Percentiles rank a stretch among this genome's conserved stretches.
These are phyloP conservation scores for Formica exsecta DNA, from an alignment of 1,140 invertebrate species.

Conservation along the genomic window DNA sequence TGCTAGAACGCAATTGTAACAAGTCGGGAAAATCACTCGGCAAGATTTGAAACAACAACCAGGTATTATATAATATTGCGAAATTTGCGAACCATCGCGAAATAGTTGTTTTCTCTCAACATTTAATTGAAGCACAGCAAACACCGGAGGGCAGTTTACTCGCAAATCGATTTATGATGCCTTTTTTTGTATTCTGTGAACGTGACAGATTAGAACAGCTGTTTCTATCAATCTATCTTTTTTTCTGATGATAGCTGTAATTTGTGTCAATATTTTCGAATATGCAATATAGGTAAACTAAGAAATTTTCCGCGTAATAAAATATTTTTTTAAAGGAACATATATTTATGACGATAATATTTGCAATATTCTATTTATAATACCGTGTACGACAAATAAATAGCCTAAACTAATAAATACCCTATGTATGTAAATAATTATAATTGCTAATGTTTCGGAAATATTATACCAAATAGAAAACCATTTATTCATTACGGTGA, in stretches of 20 bases:
- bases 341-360: neutral
- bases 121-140: conserved; percentile 34
- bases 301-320: neutral
- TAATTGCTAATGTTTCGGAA: neutral
- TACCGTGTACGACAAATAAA: neutral
- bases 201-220: neutral
- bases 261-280: neutral
- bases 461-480: conserved; percentile 11
- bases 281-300: neutral
- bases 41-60: conserved; percentile 11
- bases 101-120: conserved; percentile 14
- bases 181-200: neutral
- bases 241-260: neutral
- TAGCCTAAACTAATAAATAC: neutral
- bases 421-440: conserved; percentile 27
- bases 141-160: neutral
- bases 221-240: neutral
- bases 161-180: conserved; percentile 20
- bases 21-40: conserved; percentile 9
- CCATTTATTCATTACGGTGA: conserved; percentile 11
- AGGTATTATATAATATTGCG: conserved; percentile 4
- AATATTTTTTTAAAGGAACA: neutral
- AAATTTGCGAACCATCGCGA: conserved; percentile 1
- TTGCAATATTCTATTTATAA: conserved; percentile 2
- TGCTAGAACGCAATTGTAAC: conserved; percentile 2